Percentiles rank a stretch among this genome's conserved stretches.
These are phyloP conservation scores for Probaryconus sp. DNA, from an alignment of 1,140 invertebrate species.

Conservation along the genomic window DNA sequence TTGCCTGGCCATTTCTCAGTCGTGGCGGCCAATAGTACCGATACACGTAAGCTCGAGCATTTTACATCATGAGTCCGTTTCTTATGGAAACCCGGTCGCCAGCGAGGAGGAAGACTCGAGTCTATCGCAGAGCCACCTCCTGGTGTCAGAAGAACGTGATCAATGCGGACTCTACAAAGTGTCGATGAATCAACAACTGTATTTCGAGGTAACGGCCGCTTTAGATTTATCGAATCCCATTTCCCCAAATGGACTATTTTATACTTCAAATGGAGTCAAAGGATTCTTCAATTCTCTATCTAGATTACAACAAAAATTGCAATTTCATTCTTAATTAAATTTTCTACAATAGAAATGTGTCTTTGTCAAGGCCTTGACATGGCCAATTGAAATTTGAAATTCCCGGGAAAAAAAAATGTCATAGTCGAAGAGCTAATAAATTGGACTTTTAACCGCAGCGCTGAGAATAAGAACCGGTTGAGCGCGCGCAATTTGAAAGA, in stretches of 20 bases:
- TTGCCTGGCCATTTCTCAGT: slow-evolving; percentile 59
- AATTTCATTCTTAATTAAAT: too few species aligned
- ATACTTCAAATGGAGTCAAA: not conserved
- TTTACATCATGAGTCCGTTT: slow-evolving; percentile 59
- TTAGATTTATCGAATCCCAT: not conserved
- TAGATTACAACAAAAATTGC: too few species aligned
- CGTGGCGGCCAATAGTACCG: slow-evolving; percentile 68
- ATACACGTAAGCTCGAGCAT: slow-evolving; percentile 55
- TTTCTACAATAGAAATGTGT: too few species aligned
- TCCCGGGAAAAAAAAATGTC: too few species aligned
- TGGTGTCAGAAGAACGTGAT: slow-evolving; percentile 69
- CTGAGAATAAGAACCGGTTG: too few species aligned
- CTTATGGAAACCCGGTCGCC: slow-evolving; percentile 50
- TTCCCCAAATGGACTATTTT: not conserved
- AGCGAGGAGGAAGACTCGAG: slow-evolving; percentile 46
- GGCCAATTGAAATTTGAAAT: too few species aligned
- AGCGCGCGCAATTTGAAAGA: too few species aligned
- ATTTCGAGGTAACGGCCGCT: slow-evolving; percentile 79
- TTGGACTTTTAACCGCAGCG: too few species aligned
- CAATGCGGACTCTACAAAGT: slow-evolving; percentile 84
- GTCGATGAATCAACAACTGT: slow-evolving; percentile 82
- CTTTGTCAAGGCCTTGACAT: too few species aligned
- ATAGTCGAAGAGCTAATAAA: too few species aligned
- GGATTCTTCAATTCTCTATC: not conserved
- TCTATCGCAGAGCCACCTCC: slow-evolving; percentile 44